A percentile compares a stretch with the other conserved stretches of the same genome.
These are phyloP conservation scores for Scaptomyza montana DNA, from an alignment of 1,140 invertebrate species.

Conservation along the genomic window DNA sequence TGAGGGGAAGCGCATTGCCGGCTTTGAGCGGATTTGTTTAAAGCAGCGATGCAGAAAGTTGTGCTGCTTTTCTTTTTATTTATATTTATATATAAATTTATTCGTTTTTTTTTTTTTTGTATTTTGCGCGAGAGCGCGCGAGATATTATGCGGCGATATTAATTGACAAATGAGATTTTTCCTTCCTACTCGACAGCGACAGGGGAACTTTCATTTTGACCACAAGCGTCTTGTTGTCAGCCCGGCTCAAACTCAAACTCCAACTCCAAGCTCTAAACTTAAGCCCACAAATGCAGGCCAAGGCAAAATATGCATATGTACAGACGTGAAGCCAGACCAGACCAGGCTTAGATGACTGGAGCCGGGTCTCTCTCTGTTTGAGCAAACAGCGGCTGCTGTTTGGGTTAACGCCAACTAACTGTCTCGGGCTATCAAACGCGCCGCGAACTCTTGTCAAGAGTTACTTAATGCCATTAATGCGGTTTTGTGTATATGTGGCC, in stretches of 20 bases:
- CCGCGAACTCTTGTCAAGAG: constrained; percentile 58
- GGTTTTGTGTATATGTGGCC: constrained; percentile 47
- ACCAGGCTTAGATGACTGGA: background rate
- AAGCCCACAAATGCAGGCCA: constrained; percentile 67
- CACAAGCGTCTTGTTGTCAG: constrained; percentile 67
- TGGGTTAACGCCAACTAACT: constrained; percentile 57
- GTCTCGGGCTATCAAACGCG: constrained; percentile 55
- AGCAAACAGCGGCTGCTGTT: constrained; percentile 33
- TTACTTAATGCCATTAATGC: constrained; percentile 62
- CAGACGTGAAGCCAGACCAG: background rate
- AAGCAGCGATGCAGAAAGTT: constrained; percentile 72
- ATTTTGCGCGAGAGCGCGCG: constrained; percentile 24
- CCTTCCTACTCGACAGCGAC: constrained; percentile 80
- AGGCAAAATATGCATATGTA: constrained; percentile 56
- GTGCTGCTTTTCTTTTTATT: constrained; percentile 66
- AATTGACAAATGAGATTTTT: constrained; percentile 84
- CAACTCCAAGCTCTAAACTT: constrained; percentile 1
- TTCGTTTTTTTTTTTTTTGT: constrained; percentile 24
- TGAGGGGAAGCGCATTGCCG: constrained; percentile 24
- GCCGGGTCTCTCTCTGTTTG: constrained; percentile 6
- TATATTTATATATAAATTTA: constrained; percentile 11
- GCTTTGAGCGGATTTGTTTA: constrained; percentile 70
- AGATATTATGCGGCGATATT: constrained; percentile 83
- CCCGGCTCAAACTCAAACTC: constrained; percentile 44
- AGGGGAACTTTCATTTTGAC: constrained; percentile 83